Conservation (phyloP, 2,888 invertebrate species). For the Tortrix viridana region DNA sequence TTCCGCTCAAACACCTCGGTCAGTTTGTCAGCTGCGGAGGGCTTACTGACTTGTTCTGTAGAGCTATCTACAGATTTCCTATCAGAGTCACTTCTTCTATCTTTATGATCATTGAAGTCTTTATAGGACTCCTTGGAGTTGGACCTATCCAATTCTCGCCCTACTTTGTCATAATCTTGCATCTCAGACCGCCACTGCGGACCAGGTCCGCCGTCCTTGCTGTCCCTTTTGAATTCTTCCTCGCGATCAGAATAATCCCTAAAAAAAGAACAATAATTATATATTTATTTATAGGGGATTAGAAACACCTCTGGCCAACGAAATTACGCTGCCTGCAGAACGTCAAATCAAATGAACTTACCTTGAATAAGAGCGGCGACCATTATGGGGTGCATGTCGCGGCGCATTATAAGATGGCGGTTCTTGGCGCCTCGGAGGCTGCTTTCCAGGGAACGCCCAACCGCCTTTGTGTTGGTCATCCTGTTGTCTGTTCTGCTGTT, state of each 20-base stretch:
- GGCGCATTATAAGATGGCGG: conserved; percentile 71
- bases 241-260: conserved; percentile 80
- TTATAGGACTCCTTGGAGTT: conserved; percentile 81
- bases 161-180: conserved; percentile 77
- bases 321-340: too few relatives aligned
- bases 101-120: conserved; percentile 77
- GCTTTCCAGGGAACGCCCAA: conserved; percentile 73
- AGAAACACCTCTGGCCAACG: too few relatives aligned
- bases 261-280: conserved; percentile 46
- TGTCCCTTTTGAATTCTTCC: conserved; percentile 74
- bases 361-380: conserved; percentile 77
- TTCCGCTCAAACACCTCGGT: conserved; percentile 80
- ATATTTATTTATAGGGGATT: not conserved
- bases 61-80: conserved; percentile 68
- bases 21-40: conserved; percentile 75
- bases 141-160: conserved; percentile 74
- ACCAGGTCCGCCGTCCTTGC: conserved; percentile 66
- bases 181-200: conserved; percentile 80
- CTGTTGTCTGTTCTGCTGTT: conserved; percentile 85
- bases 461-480: conserved; percentile 71
- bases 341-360: conserved; percentile 42
- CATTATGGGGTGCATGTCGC: conserved; percentile 70
- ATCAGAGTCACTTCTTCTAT: conserved; percentile 77
- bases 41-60: conserved; percentile 67
- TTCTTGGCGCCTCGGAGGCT: conserved; percentile 70